Evolutionary conservation across 2,797 vertebrate species (phyloP).

Genomic region (Hippoglossus hippoglossus): DNA sequence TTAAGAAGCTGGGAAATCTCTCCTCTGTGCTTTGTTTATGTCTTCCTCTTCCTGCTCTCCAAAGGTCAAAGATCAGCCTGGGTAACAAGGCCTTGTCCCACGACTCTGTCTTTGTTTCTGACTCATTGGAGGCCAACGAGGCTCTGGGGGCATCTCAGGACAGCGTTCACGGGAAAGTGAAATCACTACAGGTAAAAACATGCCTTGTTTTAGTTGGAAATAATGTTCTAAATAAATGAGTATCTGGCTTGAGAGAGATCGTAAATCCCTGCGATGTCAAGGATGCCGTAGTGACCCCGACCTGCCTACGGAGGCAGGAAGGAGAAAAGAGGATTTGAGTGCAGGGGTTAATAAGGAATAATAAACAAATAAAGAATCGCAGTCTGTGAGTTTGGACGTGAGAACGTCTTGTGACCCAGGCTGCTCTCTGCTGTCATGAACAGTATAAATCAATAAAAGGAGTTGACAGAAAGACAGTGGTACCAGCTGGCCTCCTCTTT

Average conservation of each 20-base stretch:
- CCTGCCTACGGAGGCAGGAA: not conserved
- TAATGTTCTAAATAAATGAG: not conserved
- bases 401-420: constrained; percentile 11
- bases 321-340: constrained; percentile 21
- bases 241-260: not conserved
- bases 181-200: constrained; percentile 87
- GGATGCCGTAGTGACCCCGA: not conserved
- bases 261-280: constrained; percentile 8
- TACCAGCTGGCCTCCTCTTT: constrained; percentile 38
- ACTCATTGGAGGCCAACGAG: constrained; percentile 78
- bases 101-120: constrained; percentile 90
- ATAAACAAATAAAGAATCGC: constrained; percentile 10
- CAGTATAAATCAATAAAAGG: constrained; percentile 28
- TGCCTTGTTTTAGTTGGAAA: not conserved
- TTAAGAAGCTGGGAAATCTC: constrained; percentile 12
- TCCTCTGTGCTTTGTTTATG: constrained; percentile 30
- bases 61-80: constrained; percentile 87
- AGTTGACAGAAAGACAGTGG: not conserved
- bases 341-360: constrained; percentile 5
- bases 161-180: constrained; percentile 87
- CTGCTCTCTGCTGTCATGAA: constrained; percentile 11
- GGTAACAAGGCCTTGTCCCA: constrained; percentile 91
- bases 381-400: constrained; percentile 2
- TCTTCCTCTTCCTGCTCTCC: constrained; percentile 42
- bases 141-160: constrained; percentile 81